These are phyloP conservation scores for Calidris pugnax DNA, from an alignment of 2,113 vertebrate species.

Conservation along the genomic window DNA sequence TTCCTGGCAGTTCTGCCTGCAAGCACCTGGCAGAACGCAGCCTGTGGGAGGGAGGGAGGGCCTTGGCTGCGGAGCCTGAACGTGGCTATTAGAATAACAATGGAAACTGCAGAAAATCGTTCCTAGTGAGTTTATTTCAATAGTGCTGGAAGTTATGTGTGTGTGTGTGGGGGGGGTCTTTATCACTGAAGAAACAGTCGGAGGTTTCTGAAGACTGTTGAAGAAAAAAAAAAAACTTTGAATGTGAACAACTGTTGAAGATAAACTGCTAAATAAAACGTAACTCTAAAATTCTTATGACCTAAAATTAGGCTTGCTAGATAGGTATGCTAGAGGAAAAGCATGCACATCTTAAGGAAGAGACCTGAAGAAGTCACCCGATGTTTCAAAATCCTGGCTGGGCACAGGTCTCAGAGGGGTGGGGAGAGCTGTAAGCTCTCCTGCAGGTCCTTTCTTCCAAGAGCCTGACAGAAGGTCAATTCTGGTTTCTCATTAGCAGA, in stretches of 20 bases:
- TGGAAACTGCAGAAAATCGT: background rate
- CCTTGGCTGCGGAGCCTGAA: background rate
- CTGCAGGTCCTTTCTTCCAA: background rate
- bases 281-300: background rate
- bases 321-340: background rate
- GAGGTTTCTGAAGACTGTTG: background rate
- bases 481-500: background rate
- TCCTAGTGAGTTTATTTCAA: background rate
- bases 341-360: background rate
- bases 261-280: background rate
- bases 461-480: background rate
- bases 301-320: background rate
- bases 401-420: accelerated
- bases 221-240: background rate
- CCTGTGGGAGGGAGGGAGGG: background rate
- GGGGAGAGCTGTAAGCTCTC: background rate
- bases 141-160: background rate
- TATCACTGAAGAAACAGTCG: background rate
- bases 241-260: background rate
- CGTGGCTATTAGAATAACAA: background rate
- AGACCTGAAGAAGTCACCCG: background rate
- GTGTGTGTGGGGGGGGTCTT: background rate
- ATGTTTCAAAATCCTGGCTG: background rate
- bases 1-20: background rate
- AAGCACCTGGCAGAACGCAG: background rate